Evolutionary conservation across 1,140 invertebrate genomes (phyloP).

Genomic region (Sitobion miscanthi): DNA sequence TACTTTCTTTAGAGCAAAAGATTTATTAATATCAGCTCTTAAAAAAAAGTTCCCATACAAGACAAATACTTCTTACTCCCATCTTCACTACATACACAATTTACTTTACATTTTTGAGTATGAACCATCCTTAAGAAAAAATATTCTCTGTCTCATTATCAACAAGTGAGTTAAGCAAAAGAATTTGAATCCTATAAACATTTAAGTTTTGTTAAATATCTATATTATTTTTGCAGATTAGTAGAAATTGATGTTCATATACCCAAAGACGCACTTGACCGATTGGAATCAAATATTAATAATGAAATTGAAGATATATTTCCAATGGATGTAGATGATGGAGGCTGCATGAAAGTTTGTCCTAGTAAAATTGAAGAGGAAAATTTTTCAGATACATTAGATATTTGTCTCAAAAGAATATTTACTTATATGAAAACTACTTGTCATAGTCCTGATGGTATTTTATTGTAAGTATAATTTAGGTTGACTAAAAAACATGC

Average conservation of each 20-base stretch:
- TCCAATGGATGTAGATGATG: slow-evolving; percentile 66
- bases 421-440: slow-evolving; percentile 68
- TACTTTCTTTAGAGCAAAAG: slow-evolving; percentile 65
- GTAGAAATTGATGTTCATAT: slow-evolving; percentile 73
- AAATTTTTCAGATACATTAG: slow-evolving; percentile 66
- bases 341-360: slow-evolving; percentile 61
- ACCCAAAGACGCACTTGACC: slow-evolving; percentile 67
- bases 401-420: slow-evolving; percentile 71
- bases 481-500: not conserved
- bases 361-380: slow-evolving; percentile 64
- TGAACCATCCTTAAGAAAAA: slow-evolving; percentile 67
- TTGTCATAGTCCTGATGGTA: slow-evolving; percentile 61
- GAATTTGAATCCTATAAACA: not conserved
- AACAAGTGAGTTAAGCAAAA: slow-evolving; percentile 67
- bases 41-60: slow-evolving; percentile 71
- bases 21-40: slow-evolving; percentile 66
- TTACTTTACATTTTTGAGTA: slow-evolving; percentile 71
- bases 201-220: not conserved
- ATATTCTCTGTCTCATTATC: slow-evolving; percentile 72
- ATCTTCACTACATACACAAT: slow-evolving; percentile 72
- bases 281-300: slow-evolving; percentile 62
- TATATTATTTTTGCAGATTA: slow-evolving; percentile 65
- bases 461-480: slow-evolving; percentile 58
- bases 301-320: slow-evolving; percentile 63
- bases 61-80: slow-evolving; percentile 65